Evolutionary conservation across 2,113 vertebrate genomes (phyloP).

Genomic region (Nannobrachium achirus): DNA sequence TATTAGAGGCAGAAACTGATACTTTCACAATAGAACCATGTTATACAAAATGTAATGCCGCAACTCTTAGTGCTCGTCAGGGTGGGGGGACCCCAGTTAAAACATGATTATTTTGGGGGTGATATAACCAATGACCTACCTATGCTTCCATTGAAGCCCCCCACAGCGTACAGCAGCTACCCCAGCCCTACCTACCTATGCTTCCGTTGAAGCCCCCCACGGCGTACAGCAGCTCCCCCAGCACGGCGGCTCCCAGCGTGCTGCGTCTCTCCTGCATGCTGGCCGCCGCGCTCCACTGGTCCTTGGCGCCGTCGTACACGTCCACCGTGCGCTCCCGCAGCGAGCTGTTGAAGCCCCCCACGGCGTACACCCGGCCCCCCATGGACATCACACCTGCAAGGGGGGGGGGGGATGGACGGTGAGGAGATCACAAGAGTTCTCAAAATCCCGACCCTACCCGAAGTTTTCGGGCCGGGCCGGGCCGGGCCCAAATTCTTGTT

Average conservation of each 20-base stretch:
- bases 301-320: constrained; percentile 87
- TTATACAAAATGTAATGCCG: too few species aligned
- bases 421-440: constrained; percentile 2
- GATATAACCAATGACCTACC: too few species aligned
- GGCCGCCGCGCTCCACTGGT: constrained; percentile 91
- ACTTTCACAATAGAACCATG: too few species aligned
- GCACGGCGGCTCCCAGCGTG: constrained; percentile 90
- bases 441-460: too few species aligned
- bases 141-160: constrained; percentile 95
- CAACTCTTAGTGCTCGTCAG: too few species aligned
- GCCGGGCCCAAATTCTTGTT: too few species aligned
- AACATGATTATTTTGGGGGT: too few species aligned
- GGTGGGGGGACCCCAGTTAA: too few species aligned
- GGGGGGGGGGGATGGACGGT: too few species aligned
- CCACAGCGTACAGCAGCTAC: constrained; percentile 77
- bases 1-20: too few species aligned
- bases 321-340: constrained; percentile 92
- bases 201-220: constrained; percentile 96
- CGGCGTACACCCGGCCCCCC: constrained; percentile 89
- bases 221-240: constrained; percentile 92
- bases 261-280: constrained; percentile 97
- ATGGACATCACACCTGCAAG: constrained; percentile 90
- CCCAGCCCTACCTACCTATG: constrained; percentile 92
- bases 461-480: too few species aligned
- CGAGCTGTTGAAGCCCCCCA: constrained; percentile 94